Conservation (phyloP, 2,888 invertebrate species). For the Drosophila lutescens region DNA sequence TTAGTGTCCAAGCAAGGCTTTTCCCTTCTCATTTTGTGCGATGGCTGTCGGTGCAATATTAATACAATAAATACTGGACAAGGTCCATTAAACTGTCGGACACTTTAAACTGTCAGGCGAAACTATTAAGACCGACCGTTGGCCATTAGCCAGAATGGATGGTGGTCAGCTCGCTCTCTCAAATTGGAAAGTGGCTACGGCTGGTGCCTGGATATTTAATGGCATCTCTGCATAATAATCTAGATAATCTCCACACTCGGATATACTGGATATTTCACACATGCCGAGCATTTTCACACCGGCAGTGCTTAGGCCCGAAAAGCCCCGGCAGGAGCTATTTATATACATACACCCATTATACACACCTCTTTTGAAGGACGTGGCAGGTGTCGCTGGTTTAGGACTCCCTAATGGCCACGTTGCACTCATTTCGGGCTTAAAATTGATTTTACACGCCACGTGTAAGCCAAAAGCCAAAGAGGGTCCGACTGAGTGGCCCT, state of each 20-base stretch:
- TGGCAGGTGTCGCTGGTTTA: conserved; percentile 21
- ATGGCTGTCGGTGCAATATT: conserved; percentile 47
- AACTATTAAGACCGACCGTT: conserved; percentile 39
- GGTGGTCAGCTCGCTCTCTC: conserved; percentile 18
- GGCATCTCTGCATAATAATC: conserved; percentile 21
- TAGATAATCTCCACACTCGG: conserved; percentile 22
- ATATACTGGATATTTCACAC: conserved; percentile 24
- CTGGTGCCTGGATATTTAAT: conserved; percentile 13
- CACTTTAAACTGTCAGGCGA: conserved; percentile 64
- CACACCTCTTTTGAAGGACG: conserved; percentile 12
- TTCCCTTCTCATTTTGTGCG: conserved; percentile 32
- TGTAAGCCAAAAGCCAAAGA: conserved; percentile 14
- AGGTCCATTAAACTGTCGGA: conserved; percentile 68
- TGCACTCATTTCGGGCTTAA: conserved; percentile 50
- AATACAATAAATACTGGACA: conserved; percentile 71
- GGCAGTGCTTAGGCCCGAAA: conserved; percentile 47
- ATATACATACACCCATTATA: not conserved
- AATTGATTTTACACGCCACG: conserved; percentile 65
- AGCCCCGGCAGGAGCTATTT: conserved; percentile 14
- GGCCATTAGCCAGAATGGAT: conserved; percentile 53
- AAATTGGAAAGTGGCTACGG: conserved; percentile 29
- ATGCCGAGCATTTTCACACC: conserved; percentile 19
- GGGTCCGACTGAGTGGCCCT: conserved; percentile 49
- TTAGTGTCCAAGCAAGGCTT: conserved; percentile 2
- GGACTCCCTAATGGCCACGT: conserved; percentile 22